Conservation (phyloP, 2,888 invertebrate genomes). For the Apodemia mormo region DNA sequence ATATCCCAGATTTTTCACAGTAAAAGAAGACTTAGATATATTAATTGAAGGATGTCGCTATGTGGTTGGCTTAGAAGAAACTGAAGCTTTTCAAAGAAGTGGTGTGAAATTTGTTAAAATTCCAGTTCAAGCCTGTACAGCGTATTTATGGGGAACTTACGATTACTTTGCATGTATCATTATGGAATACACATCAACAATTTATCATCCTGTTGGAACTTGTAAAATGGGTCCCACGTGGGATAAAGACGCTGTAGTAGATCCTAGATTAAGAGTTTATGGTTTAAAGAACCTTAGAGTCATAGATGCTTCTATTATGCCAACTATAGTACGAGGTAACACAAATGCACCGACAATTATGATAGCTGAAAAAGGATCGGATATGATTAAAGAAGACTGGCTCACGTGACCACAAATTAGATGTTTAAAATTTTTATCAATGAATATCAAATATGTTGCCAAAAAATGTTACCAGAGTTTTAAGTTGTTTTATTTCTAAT, state of each 20-base stretch:
- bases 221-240: conserved; percentile 86
- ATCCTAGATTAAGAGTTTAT: conserved; percentile 83
- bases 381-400: conserved; percentile 86
- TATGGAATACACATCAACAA: conserved; percentile 85
- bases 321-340: conserved; percentile 85
- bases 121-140: conserved; percentile 82
- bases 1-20: conserved; percentile 85
- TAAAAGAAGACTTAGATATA: conserved; percentile 83
- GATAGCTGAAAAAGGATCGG: conserved; percentile 92
- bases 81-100: conserved; percentile 79
- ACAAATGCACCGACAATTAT: conserved; percentile 92
- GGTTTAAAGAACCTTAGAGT: conserved; percentile 84
- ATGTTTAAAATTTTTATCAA: background rate
- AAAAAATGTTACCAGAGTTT: background rate
- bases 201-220: conserved; percentile 86
- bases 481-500: background rate
- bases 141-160: conserved; percentile 81
- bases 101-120: conserved; percentile 80
- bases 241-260: conserved; percentile 84
- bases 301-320: conserved; percentile 86
- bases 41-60: conserved; percentile 84
- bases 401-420: conserved; percentile 26
- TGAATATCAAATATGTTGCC: background rate
- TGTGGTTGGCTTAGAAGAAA: conserved; percentile 80
- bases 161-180: conserved; percentile 85